Base-by-base conservation (phyloP, 2,113 vertebrate species). In the Galeopterus variegatus region DNA sequence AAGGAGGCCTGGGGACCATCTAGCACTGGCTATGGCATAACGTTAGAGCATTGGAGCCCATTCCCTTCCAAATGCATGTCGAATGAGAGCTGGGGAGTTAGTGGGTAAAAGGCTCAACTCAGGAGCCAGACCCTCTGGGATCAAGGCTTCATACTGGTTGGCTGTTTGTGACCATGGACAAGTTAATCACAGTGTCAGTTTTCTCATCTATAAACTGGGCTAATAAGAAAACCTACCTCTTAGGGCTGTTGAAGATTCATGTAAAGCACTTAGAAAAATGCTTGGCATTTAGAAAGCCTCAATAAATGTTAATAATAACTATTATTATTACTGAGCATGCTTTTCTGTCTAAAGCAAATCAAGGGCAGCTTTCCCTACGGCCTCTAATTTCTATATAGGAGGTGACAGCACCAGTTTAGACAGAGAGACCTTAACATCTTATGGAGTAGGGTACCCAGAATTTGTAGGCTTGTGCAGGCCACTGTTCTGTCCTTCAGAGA, bases 211-310 rank as follows among this genome's bases (percentile, higher is more conserved):
- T 75, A 56, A 62, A 77, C 5, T 70, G 28, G 33, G 19, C 45
- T 31, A 72, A 77, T 28, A 83, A 83, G 45, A 93, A 91, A 90
- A 85, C n/a, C 36, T 67, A 69, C 41, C n/a, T 79, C 31, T 81
- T 48, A 41, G 8, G 70, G 58, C 11, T 62, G 33, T 6, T 91
- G 24, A 86, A 88, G 54, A 70, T 23, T 89, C 73, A 33, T 1
- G 6, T 54, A 84, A 83, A 73, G 52, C 26, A 82, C 67, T 79
- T 33, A 86, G 60, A 52, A 95, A 88, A 95, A 96, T 48, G 73
- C 36, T 7, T 26, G 50, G 72, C 13, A 6, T 24, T 65, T 28
- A 48, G 24, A 73, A 70, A 70, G 67, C 45, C 31, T 73, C 17
- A 3, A 45, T 72, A 58, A 80, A 64, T 36, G 31, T 65, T 67